Conservation (phyloP, 1,140 invertebrate genomes). For the Mamestra configurata region DNA sequence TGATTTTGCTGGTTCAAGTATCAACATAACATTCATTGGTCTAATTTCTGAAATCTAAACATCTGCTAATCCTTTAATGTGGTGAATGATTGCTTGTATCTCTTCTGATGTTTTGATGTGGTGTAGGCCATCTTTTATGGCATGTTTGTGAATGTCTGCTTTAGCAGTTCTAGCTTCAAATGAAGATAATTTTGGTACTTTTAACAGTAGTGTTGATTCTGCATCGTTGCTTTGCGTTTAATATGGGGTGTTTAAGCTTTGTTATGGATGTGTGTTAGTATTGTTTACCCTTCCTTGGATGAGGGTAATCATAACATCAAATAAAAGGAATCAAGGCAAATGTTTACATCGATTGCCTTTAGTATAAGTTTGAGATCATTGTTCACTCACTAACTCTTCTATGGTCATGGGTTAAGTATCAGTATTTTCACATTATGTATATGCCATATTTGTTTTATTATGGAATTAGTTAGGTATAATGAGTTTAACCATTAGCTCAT, state of each 20-base stretch:
- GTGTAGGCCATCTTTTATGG: not conserved
- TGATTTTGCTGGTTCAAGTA: not conserved
- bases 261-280: not conserved
- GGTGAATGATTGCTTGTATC: not conserved
- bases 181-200: not conserved
- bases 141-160: not conserved
- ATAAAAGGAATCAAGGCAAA: not conserved
- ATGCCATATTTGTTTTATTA: too few species aligned
- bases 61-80: conserved; percentile 1
- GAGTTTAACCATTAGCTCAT: too few species aligned
- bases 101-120: not conserved
- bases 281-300: not conserved
- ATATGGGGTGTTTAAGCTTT: not conserved
- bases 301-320: not conserved
- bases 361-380: too few species aligned
- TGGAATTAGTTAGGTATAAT: too few species aligned
- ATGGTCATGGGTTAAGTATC: too few species aligned
- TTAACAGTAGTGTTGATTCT: not conserved
- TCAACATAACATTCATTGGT: not conserved
- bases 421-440: too few species aligned
- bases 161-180: not conserved
- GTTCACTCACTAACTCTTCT: too few species aligned
- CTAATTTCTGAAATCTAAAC: not conserved
- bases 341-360: not conserved
- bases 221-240: not conserved